Evolutionary conservation across 2,888 invertebrate species (phyloP).

Genomic region (Phyto melanocephala): DNA sequence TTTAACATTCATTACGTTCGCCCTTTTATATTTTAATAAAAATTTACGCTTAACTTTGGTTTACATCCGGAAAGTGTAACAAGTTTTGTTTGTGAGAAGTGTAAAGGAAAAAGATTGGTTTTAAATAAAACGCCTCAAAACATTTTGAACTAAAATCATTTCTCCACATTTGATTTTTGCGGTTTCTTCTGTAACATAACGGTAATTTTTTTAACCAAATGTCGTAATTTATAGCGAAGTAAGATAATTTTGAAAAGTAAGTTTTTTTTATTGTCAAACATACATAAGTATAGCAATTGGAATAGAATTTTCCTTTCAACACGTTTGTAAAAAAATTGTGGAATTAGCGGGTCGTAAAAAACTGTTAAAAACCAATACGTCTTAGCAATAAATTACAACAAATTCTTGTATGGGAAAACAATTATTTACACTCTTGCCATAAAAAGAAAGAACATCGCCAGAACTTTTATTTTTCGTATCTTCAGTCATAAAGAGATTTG

Average conservation of each 20-base stretch:
- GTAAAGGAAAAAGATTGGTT: background rate
- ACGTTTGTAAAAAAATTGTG: background rate
- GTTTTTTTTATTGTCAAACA: too few species aligned
- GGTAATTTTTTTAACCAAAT: background rate
- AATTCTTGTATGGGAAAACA: background rate
- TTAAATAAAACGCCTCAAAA: background rate
- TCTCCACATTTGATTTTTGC: background rate
- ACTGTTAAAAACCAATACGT: constrained; percentile 29
- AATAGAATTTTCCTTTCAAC: background rate
- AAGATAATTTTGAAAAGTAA: too few species aligned
- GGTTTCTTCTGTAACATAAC: background rate
- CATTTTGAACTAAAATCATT: background rate
- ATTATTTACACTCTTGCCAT: constrained; percentile 42
- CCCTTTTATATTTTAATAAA: background rate
- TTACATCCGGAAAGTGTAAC: too few species aligned
- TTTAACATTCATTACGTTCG: background rate
- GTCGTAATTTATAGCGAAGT: background rate
- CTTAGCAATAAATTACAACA: background rate
- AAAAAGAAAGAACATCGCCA: background rate
- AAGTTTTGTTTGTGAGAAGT: background rate
- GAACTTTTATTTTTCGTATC: background rate
- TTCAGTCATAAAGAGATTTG: background rate
- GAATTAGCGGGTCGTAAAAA: constrained; percentile 37
- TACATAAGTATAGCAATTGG: too few species aligned
- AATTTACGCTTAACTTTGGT: background rate